Evolutionary conservation across 2,113 vertebrate genomes (phyloP).

Genomic region (Eurystomus gularis): DNA sequence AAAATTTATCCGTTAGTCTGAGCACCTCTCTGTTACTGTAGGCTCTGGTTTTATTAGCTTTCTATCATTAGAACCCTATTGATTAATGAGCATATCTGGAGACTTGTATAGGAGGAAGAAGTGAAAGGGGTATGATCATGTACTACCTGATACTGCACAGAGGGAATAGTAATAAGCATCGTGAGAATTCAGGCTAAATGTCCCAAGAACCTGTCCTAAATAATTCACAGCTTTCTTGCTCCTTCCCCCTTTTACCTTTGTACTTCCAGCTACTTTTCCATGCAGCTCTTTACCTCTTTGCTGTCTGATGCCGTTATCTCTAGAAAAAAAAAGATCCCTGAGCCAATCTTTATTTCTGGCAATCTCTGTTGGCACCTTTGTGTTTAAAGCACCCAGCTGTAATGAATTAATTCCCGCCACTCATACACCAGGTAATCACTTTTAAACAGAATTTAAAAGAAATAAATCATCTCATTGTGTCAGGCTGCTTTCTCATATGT

Average conservation of each 20-base stretch:
- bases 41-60: neutral
- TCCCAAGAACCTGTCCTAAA: conserved; percentile 9
- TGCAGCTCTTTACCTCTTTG: neutral
- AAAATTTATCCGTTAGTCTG: neutral
- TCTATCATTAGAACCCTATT: neutral
- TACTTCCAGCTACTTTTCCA: neutral
- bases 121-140: neutral
- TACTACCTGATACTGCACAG: neutral
- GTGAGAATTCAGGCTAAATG: neutral
- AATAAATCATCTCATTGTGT: neutral
- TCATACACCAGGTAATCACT: neutral
- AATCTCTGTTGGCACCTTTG: neutral
- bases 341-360: neutral
- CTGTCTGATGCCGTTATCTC: neutral
- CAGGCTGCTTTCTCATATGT: neutral
- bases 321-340: neutral
- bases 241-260: neutral
- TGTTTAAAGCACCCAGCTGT: neutral
- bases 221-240: neutral
- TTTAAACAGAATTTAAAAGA: neutral
- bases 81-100: neutral
- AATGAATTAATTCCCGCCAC: neutral
- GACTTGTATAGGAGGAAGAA: neutral
- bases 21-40: neutral
- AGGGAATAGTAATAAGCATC: neutral